These are phyloP conservation scores for Epistrophe grossulariae DNA, from an alignment of 2,888 invertebrate species.

Conservation along the genomic window DNA sequence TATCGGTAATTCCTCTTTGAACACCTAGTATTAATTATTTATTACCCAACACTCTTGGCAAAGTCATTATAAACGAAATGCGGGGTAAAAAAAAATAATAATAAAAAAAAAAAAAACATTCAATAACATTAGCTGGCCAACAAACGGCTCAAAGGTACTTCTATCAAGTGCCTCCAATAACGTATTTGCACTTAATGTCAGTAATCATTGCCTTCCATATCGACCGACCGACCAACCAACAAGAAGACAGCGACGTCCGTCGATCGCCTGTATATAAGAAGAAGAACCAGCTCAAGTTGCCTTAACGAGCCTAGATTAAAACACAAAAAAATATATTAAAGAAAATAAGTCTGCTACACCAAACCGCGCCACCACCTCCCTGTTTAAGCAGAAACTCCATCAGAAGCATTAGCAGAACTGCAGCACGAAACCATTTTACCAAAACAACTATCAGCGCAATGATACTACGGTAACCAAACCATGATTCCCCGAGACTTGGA, in stretches of 20 bases:
- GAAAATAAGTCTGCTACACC: conserved; percentile 1
- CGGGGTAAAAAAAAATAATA: background rate
- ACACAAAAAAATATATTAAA: background rate
- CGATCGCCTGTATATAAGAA: conserved; percentile 16
- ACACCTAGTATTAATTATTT: conserved; percentile 60
- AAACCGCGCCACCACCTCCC: conserved; percentile 24
- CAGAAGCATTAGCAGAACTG: conserved; percentile 25
- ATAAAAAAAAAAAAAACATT: conserved; percentile 37
- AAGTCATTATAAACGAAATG: conserved; percentile 49
- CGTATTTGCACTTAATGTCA: conserved; percentile 65
- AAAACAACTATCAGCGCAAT: conserved; percentile 67
- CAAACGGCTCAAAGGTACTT: conserved; percentile 29
- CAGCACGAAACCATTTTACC: conserved; percentile 64
- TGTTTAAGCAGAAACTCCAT: background rate
- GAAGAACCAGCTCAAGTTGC: conserved; percentile 52
- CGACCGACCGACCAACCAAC: conserved; percentile 13
- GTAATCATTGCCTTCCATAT: conserved; percentile 47
- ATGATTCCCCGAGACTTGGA: conserved; percentile 63
- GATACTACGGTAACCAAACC: conserved; percentile 66
- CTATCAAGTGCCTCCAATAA: conserved; percentile 62
- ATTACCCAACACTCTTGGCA: conserved; percentile 63
- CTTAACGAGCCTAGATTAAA: conserved; percentile 62
- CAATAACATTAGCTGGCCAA: conserved; percentile 57
- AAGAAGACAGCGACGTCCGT: background rate
- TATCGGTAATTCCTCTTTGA: conserved; percentile 34